Evolutionary conservation across 2,888 invertebrate species (phyloP).

Genomic region (Chaetogeoica ovagalla): DNA sequence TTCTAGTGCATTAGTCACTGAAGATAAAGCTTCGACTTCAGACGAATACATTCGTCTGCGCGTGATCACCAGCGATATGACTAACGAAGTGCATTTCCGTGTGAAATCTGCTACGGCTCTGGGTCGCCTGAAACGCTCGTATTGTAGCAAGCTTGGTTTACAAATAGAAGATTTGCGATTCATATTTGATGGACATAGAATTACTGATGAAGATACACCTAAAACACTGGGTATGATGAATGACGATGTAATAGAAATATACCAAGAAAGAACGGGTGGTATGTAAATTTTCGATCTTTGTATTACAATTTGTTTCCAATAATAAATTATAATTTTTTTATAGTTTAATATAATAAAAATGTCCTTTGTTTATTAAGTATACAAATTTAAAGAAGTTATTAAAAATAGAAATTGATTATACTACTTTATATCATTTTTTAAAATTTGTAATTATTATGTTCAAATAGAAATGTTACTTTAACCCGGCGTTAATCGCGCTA

Average conservation of each 20-base stretch:
- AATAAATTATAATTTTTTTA: not conserved
- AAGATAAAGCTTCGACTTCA: not conserved
- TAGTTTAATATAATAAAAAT: not conserved
- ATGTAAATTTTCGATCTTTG: not conserved
- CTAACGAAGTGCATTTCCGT: conserved; percentile 74
- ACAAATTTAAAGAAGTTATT: not conserved
- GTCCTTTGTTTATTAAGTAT: no score
- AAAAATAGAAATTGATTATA: not conserved
- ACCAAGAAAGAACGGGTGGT: conserved; percentile 70
- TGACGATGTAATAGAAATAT: conserved; percentile 73
- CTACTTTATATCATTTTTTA: not conserved
- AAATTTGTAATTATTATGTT: not conserved
- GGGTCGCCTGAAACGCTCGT: conserved; percentile 73
- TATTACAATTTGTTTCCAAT: not conserved
- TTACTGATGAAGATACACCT: conserved; percentile 73
- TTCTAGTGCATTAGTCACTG: not conserved
- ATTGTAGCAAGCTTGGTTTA: conserved; percentile 69
- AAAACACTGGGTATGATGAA: conserved; percentile 72
- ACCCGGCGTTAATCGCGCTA: no score
- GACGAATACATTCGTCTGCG: conserved; percentile 30
- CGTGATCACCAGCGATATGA: conserved; percentile 59
- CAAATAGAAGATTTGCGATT: conserved; percentile 69
- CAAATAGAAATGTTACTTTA: not conserved
- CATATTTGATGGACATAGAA: conserved; percentile 72
- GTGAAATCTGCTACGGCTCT: conserved; percentile 74